Percentiles rank a stretch among this genome's conserved stretches.
Conservation (phyloP, 2,888 invertebrate genomes). For the Drosophila melanosoma region DNA sequence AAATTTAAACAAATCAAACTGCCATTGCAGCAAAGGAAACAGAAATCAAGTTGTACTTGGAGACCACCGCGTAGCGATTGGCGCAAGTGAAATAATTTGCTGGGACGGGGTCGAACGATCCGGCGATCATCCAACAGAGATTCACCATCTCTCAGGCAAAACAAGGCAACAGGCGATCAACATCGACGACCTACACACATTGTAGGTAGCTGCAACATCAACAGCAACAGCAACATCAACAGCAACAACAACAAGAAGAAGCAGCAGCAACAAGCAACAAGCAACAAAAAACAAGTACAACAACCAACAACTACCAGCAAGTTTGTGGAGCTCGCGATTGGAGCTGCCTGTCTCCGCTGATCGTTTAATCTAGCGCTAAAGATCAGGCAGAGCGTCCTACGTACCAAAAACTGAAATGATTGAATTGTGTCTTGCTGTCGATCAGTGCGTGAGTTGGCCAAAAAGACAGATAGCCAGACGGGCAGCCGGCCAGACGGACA, state of each 20-base stretch:
- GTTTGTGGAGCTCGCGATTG: conserved; percentile 31
- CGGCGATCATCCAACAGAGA: conserved; percentile 33
- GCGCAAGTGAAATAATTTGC: conserved; percentile 80
- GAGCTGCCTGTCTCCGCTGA: conserved; percentile 72
- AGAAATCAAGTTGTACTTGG: conserved; percentile 79
- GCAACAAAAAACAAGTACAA: conserved; percentile 58
- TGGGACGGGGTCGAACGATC: conserved; percentile 28
- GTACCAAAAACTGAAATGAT: conserved; percentile 73
- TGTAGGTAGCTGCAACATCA: conserved; percentile 27
- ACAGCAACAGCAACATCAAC: neutral
- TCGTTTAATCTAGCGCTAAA: conserved; percentile 82
- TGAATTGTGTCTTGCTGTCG: conserved; percentile 82
- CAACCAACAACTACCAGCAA: conserved; percentile 42
- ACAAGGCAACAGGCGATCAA: conserved; percentile 20
- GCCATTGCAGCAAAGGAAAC: conserved; percentile 76
- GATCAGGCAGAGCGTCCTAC: conserved; percentile 76
- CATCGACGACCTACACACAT: conserved; percentile 64
- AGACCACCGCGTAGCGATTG: conserved; percentile 73
- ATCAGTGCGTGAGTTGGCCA: conserved; percentile 73
- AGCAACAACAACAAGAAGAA: neutral
- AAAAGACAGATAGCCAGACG: conserved; percentile 14
- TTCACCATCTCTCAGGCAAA: conserved; percentile 29
- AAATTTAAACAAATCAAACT: conserved; percentile 82
- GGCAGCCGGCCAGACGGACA: conserved; percentile 4
- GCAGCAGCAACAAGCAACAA: neutral